Evolutionary conservation across 2,113 vertebrate genomes (phyloP).

Genomic region (Pseudonaja textilis): DNA sequence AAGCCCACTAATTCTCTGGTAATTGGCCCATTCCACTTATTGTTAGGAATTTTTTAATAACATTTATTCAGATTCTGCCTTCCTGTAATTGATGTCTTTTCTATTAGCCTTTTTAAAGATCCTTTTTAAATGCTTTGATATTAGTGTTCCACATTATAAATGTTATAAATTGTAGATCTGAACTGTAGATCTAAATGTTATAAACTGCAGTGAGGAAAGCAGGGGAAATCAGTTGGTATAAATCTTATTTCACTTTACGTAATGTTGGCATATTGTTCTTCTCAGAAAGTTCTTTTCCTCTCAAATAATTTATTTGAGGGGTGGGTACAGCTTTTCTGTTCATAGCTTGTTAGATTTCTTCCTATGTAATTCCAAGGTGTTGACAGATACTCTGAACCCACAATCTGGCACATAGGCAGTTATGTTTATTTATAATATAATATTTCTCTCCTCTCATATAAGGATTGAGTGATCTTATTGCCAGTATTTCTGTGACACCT

Average conservation of each 20-base stretch:
- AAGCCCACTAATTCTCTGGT: background rate
- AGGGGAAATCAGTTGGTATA: background rate
- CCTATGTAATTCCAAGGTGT: conserved; percentile 16
- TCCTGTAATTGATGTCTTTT: background rate
- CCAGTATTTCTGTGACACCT: background rate
- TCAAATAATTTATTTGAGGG: conserved; percentile 16
- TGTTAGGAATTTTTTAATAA: background rate
- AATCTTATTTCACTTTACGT: conserved; percentile 3
- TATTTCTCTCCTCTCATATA: background rate
- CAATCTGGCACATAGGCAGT: background rate
- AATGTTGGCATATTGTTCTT: conserved; percentile 8
- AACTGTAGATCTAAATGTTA: background rate
- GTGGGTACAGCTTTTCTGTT: background rate
- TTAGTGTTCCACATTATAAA: background rate
- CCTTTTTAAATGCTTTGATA: background rate
- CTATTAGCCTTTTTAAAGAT: background rate
- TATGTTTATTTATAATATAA: conserved; percentile 1
- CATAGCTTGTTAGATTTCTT: conserved; percentile 5
- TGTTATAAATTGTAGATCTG: background rate
- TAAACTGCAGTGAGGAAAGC: background rate
- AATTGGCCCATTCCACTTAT: background rate
- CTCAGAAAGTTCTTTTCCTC: background rate
- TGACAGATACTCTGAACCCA: conserved; percentile 12
- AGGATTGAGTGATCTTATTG: background rate
- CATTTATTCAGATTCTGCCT: background rate